Conservation (phyloP, 2,888 invertebrate species). For the Clepsis dumicolana region DNA sequence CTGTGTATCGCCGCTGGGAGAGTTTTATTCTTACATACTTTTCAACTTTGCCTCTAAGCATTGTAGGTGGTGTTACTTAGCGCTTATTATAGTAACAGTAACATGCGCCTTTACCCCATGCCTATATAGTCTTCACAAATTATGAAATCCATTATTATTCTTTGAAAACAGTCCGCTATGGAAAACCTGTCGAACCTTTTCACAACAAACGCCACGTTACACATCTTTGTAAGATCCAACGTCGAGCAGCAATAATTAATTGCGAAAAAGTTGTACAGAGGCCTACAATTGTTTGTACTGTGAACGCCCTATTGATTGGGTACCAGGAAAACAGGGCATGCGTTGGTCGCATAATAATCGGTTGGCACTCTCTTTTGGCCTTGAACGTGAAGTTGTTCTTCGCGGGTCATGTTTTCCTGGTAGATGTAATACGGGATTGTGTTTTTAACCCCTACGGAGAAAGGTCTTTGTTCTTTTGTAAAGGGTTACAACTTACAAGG, state of each 20-base stretch:
- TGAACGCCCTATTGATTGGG: constrained; percentile 12
- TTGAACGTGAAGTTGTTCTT: constrained; percentile 17
- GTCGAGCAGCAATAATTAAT: neutral
- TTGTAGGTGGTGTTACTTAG: neutral
- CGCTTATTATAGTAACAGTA: neutral
- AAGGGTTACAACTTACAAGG: too few relatives aligned
- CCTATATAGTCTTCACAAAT: too few relatives aligned
- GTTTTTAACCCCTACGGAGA: neutral
- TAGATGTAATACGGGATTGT: constrained; percentile 2
- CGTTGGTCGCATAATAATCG: constrained; percentile 8
- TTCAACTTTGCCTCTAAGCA: neutral
- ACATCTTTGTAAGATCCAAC: neutral
- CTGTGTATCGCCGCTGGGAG: neutral
- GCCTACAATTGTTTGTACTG: neutral
- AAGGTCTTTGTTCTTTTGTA: too few relatives aligned
- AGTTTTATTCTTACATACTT: constrained; percentile 13
- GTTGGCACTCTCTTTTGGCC: constrained; percentile 16
- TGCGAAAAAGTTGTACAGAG: neutral
- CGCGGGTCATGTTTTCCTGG: constrained; percentile 10
- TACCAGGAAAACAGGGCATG: constrained; percentile 14
- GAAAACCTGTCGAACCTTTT: neutral
- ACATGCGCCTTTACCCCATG: too few relatives aligned
- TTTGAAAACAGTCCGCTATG: neutral
- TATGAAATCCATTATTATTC: too few relatives aligned
- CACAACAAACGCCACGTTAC: neutral